Percentiles rank a stretch among this genome's conserved stretches.
These are phyloP conservation scores for Agrotis clavis DNA, from an alignment of 2,888 invertebrate species.

Conservation along the genomic window DNA sequence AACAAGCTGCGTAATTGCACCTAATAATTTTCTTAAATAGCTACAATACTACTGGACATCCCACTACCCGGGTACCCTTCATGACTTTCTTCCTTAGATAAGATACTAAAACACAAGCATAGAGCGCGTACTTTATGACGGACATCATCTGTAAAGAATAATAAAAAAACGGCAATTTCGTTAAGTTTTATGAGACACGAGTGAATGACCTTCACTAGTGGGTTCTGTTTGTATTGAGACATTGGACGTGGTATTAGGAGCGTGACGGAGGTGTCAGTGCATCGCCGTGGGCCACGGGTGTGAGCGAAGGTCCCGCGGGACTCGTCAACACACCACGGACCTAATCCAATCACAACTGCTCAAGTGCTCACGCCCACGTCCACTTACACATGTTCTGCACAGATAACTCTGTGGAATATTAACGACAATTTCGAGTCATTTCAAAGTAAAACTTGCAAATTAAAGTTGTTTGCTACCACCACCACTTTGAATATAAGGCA, in stretches of 20 bases:
- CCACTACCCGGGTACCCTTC: slow-evolving; percentile 29
- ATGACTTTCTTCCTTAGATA: slow-evolving; percentile 48
- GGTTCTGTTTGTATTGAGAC: slow-evolving; percentile 82
- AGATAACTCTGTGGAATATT: slow-evolving; percentile 46
- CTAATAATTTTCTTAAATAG: slow-evolving; percentile 91
- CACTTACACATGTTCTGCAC: slow-evolving; percentile 61
- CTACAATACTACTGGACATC: slow-evolving; percentile 69
- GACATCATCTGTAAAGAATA: slow-evolving; percentile 73
- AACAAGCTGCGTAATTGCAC: slow-evolving; percentile 90
- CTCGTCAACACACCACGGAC: slow-evolving; percentile 91
- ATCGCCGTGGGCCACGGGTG: slow-evolving; percentile 78
- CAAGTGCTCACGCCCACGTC: slow-evolving; percentile 83
- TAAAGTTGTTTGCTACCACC: not conserved
- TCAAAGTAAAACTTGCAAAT: not conserved
- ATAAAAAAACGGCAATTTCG: slow-evolving; percentile 74
- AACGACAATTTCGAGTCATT: slow-evolving; percentile 24
- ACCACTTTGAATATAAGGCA: not conserved
- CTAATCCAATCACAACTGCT: slow-evolving; percentile 93
- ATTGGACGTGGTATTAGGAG: slow-evolving; percentile 77
- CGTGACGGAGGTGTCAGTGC: slow-evolving; percentile 78
- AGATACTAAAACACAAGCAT: slow-evolving; percentile 59
- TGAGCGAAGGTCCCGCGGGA: slow-evolving; percentile 87
- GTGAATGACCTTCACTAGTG: slow-evolving; percentile 74
- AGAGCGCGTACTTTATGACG: slow-evolving; percentile 65
- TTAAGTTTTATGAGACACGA: slow-evolving; percentile 74